Conservation (phyloP, 1,140 invertebrate genomes). For the Dolichoris vasculosae region DNA sequence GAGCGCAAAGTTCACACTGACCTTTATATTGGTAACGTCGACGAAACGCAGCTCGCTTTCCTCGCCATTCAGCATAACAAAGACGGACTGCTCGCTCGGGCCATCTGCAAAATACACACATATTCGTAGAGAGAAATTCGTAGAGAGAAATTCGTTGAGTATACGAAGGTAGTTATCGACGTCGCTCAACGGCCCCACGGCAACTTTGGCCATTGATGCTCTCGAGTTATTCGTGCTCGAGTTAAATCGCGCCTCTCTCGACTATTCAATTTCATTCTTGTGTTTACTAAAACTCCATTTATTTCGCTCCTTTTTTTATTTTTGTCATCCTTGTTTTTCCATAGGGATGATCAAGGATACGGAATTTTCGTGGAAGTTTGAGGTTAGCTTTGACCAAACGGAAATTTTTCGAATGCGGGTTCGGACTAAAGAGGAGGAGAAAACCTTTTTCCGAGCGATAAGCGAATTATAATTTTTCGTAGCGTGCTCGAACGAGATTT, state of each 20-base stretch:
- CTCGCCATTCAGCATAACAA: conserved; percentile 91
- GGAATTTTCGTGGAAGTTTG: no score
- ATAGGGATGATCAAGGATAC: no score
- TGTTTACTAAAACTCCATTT: background rate
- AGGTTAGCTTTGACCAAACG: no score
- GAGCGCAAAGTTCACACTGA: conserved; percentile 63
- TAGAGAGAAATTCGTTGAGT: background rate
- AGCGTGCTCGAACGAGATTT: no score
- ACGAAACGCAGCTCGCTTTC: conserved; percentile 91
- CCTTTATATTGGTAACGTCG: conserved; percentile 78
- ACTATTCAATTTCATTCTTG: background rate
- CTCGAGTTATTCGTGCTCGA: background rate
- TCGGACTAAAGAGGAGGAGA: no score
- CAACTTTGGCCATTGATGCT: background rate
- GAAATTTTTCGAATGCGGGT: no score
- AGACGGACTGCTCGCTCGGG: conserved; percentile 86
- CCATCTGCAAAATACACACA: conserved; percentile 77
- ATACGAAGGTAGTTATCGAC: background rate
- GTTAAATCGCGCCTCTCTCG: background rate
- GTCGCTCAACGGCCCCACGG: background rate
- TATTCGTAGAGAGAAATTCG: conserved; percentile 5
- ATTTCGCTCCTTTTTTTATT: no score
- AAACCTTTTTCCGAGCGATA: no score
- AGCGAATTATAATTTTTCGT: no score
- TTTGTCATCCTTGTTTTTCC: no score